A percentile compares a stretch with the other conserved stretches of the same genome.
These are phyloP conservation scores for Acridotheres tristis DNA, from an alignment of 2,797 vertebrate species.

Conservation along the genomic window DNA sequence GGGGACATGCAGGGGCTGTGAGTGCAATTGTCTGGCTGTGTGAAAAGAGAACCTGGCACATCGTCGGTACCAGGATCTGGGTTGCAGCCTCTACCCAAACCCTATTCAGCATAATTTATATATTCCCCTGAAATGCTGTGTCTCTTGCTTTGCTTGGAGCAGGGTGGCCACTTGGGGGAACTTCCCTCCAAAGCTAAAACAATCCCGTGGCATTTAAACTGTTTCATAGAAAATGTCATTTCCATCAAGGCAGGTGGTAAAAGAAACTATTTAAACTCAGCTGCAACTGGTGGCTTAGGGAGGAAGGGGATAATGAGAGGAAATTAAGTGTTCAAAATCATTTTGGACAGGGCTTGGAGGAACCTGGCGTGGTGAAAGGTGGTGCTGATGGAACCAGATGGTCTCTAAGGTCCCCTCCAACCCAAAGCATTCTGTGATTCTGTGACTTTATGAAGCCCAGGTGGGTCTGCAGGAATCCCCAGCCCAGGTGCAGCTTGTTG, in stretches of 20 bases:
- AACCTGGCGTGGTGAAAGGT: neutral
- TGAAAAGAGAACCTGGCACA: neutral
- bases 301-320: neutral
- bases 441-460: neutral
- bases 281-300: neutral
- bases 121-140: neutral
- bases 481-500: neutral
- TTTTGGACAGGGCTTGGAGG: neutral
- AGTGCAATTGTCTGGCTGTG: neutral
- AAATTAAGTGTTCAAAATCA: neutral
- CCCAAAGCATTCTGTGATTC: neutral
- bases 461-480: neutral
- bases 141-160: neutral
- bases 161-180: neutral
- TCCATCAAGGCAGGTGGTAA: neutral
- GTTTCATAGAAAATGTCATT: neutral
- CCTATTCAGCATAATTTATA: neutral
- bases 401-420: neutral
- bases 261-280: neutral
- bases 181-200: neutral
- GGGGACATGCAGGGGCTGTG: neutral
- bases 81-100: neutral
- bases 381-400: neutral
- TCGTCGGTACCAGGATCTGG: neutral
- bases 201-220: neutral